These are phyloP conservation scores for Gambelia wislizenii DNA, from an alignment of 2,797 vertebrate species.

Conservation along the genomic window DNA sequence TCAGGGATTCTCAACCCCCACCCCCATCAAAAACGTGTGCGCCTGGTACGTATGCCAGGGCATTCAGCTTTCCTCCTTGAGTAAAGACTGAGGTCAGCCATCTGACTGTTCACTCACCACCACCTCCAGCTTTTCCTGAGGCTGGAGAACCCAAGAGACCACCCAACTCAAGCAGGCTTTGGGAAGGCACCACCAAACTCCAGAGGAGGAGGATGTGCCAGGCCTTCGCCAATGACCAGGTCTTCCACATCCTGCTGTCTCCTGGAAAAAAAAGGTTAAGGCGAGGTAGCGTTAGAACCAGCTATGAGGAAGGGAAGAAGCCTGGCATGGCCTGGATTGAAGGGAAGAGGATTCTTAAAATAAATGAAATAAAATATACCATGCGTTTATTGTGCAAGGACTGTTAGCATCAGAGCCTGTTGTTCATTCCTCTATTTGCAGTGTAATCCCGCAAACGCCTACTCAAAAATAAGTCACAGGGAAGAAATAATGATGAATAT, in stretches of 20 bases:
- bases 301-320: too few relatives aligned
- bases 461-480: too few relatives aligned
- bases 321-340: too few relatives aligned
- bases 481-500: too few relatives aligned
- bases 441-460: background rate
- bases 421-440: background rate
- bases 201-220: background rate
- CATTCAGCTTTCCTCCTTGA: too few relatives aligned
- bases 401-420: background rate
- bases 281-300: background rate
- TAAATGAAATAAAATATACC: background rate
- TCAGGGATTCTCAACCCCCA: too few relatives aligned
- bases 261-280: background rate
- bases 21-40: too few relatives aligned
- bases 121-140: fast-evolving
- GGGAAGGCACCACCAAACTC: conserved; percentile 27
- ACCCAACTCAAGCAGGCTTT: conserved; percentile 35
- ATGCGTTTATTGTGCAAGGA: background rate
- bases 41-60: background rate
- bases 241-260: conserved; percentile 22
- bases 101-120: conserved; percentile 54
- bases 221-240: background rate
- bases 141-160: background rate
- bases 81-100: too few relatives aligned
- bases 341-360: too few relatives aligned